Conservation (phyloP, 2,888 invertebrate genomes). For the Ashinkailepas kermadecensis region DNA sequence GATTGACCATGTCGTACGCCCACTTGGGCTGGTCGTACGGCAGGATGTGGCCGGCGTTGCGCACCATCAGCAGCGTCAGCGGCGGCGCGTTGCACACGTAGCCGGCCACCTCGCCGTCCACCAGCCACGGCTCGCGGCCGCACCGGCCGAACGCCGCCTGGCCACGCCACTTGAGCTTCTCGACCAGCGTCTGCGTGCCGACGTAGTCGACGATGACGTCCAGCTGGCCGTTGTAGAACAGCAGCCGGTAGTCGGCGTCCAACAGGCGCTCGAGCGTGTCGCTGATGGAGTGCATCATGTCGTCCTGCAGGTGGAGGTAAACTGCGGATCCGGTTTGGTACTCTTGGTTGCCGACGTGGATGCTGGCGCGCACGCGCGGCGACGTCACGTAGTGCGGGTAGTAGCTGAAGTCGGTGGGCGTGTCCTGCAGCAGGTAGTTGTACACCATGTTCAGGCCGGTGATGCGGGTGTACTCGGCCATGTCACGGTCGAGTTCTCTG, state of each 20-base stretch:
- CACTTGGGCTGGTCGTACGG: conserved; percentile 70
- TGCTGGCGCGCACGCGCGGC: conserved; percentile 56
- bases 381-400: conserved; percentile 52
- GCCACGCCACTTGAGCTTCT: conserved; percentile 59
- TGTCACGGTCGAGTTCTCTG: background rate
- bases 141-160: conserved; percentile 45
- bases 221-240: conserved; percentile 82
- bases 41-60: conserved; percentile 76
- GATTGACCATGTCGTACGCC: conserved; percentile 62
- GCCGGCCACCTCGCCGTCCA: conserved; percentile 58
- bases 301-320: conserved; percentile 60
- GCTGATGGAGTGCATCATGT: conserved; percentile 74
- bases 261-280: conserved; percentile 39
- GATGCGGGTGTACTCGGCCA: conserved; percentile 35
- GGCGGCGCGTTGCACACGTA: conserved; percentile 64
- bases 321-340: conserved; percentile 57
- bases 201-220: conserved; percentile 88
- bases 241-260: conserved; percentile 52
- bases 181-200: conserved; percentile 67
- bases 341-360: conserved; percentile 74
- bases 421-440: conserved; percentile 59
- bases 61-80: conserved; percentile 63
- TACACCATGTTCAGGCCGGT: conserved; percentile 70
- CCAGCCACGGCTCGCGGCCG: conserved; percentile 57
- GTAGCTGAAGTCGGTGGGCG: conserved; percentile 38